Evolutionary conservation across 2,113 vertebrate genomes (phyloP).

Genomic region (Megaceryle torquata): DNA sequence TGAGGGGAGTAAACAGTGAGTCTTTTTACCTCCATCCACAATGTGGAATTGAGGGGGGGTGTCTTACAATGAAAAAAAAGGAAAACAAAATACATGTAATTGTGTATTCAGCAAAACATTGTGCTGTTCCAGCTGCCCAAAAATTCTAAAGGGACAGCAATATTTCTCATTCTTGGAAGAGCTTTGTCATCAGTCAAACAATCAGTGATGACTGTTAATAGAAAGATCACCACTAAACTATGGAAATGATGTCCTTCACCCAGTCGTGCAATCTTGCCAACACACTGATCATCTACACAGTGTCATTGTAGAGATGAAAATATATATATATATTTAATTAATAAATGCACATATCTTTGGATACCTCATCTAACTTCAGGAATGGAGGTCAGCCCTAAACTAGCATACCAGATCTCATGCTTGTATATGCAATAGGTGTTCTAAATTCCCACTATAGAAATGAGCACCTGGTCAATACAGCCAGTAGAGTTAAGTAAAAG

Average conservation of each 20-base stretch:
- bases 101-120: neutral
- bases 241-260: neutral
- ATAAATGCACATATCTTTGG: neutral
- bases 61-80: neutral
- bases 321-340: neutral
- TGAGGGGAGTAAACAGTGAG: neutral
- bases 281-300: neutral
- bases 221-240: neutral
- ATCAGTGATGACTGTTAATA: rapidly evolving
- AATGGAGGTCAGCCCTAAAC: neutral
- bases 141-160: neutral
- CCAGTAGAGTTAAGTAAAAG: neutral
- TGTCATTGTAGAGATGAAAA: neutral
- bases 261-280: neutral
- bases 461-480: rapidly evolving
- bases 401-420: neutral
- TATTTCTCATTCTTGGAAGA: neutral
- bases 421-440: neutral
- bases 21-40: neutral
- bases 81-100: neutral
- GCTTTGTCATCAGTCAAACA: neutral
- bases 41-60: neutral
- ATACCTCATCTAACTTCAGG: rapidly evolving
- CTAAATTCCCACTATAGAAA: neutral
- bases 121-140: neutral